Evolutionary conservation across 2,113 vertebrate genomes (phyloP).

Genomic region (Aythya baeri): DNA sequence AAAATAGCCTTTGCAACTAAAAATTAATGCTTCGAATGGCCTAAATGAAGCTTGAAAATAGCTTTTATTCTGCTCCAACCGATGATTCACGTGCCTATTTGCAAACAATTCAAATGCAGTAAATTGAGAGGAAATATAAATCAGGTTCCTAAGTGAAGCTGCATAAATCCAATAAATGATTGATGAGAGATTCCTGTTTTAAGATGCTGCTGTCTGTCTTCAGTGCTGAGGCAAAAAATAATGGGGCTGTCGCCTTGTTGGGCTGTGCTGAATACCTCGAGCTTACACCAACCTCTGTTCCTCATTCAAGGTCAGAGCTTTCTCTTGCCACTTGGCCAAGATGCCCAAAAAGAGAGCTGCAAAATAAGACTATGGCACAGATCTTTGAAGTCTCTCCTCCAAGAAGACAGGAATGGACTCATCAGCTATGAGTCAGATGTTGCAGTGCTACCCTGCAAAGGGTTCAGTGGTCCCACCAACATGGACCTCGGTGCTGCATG

Average conservation of each 20-base stretch:
- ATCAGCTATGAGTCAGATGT: not conserved
- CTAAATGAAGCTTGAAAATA: slow-evolving; percentile 65
- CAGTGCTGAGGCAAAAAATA: slow-evolving; percentile 5
- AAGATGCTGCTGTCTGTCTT: slow-evolving; percentile 22
- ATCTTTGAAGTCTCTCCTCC: accelerated
- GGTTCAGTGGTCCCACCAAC: accelerated
- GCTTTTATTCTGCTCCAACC: not conserved
- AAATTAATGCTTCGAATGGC: slow-evolving; percentile 59
- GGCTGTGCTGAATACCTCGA: accelerated
- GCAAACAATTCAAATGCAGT: slow-evolving; percentile 65
- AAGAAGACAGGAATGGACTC: accelerated
- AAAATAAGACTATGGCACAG: not conserved
- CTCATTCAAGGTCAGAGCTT: not conserved
- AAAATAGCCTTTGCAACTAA: slow-evolving; percentile 63
- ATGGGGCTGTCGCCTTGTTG: not conserved
- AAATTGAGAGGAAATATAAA: slow-evolving; percentile 68
- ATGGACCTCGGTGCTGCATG: not conserved
- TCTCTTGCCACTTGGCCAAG: not conserved
- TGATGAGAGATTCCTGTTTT: slow-evolving; percentile 59
- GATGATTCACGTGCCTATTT: slow-evolving; percentile 61
- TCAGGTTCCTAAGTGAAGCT: slow-evolving; percentile 65
- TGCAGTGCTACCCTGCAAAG: not conserved
- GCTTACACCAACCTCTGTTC: not conserved
- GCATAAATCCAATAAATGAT: slow-evolving; percentile 70
- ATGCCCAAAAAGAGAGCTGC: not conserved